Base-by-base conservation (phyloP, 2,888 invertebrate genomes). In the Masnerella sp. region DNA sequence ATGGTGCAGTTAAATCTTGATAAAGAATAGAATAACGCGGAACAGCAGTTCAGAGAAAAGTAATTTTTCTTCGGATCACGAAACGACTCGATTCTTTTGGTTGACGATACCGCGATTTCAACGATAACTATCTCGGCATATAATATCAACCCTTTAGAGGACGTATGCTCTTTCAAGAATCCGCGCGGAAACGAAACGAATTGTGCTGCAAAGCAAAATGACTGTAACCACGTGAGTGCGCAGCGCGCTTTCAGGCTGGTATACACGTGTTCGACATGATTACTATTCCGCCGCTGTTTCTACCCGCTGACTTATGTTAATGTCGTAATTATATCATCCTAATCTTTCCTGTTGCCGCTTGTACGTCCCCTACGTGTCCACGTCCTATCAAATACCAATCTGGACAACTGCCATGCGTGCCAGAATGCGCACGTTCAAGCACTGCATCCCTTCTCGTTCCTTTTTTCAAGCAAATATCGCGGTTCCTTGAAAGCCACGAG, bases 261-360 rank as follows among this genome's bases (percentile, higher is more conserved):
- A 79, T 82, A 82, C 82, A 81, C 81, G 83, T 84, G 84, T 86
- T 85, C 81, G 83, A 83, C 83, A 81, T 82, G 78, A 85, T 87
- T 87, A 84, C 80, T 86, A 87, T 87, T 87, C 87, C 80, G 78
- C 78, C 76, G 79, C 49, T 78, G 86, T 84, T 76, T 79, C 79
- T 79, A 81, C 82, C 73, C 83, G 83, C 81, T 85, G 86, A 87
- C 86, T 87, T 87, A 87, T 87, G 87, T 85, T 87, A 87, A 87
- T 85, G 83, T 81, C 81, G 85, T 85, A 87, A 87, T 87, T 87
- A 87, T 87, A 87, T 87, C 86, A 85, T 84, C 83, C 85, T 86
- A 86, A 87, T 87, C 87, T 87, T 83, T 82, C 80, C 79, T 79
- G 80, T 83, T 80, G 81, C 80, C 78, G 80, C 78, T 72, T 80